Conservation (phyloP, 1,140 invertebrate species). For the Aphis craccivora region DNA sequence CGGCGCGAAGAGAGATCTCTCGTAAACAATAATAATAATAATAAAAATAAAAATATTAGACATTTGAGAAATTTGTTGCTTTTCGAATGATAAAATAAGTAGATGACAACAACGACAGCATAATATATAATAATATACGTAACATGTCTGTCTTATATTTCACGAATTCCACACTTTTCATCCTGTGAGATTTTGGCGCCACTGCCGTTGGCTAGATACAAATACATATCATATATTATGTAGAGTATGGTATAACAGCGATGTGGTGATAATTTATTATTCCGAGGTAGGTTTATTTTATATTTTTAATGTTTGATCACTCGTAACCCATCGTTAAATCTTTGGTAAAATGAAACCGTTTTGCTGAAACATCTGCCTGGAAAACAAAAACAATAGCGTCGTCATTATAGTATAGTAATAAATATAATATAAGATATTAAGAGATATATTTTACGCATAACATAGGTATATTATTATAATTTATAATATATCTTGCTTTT, state of each 20-base stretch:
- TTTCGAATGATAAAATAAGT: neutral
- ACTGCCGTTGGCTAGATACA: neutral
- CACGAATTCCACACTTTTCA: neutral
- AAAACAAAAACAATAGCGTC: constrained; percentile 7
- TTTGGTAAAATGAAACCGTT: constrained; percentile 45
- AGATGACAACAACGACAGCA: neutral
- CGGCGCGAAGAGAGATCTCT: constrained; percentile 7
- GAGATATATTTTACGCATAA: neutral
- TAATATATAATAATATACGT: neutral
- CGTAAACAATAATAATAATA: neutral
- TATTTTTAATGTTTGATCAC: neutral
- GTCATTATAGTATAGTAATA: neutral
- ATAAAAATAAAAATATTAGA: neutral
- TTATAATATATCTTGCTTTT: neutral
- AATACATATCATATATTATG: neutral
- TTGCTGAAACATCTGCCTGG: constrained; percentile 50
- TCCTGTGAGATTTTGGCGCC: neutral
- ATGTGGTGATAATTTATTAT: neutral
- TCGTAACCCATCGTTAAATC: neutral
- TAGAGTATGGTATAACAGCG: neutral
- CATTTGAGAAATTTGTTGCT: neutral
- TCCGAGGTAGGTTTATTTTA: neutral
- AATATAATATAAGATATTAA: neutral
- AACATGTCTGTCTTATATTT: neutral
- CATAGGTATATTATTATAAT: neutral